phyloP scores from a whole-genome alignment of 2,888 invertebrate genomes.

The Caenorhabditis doughertyi region DNA sequence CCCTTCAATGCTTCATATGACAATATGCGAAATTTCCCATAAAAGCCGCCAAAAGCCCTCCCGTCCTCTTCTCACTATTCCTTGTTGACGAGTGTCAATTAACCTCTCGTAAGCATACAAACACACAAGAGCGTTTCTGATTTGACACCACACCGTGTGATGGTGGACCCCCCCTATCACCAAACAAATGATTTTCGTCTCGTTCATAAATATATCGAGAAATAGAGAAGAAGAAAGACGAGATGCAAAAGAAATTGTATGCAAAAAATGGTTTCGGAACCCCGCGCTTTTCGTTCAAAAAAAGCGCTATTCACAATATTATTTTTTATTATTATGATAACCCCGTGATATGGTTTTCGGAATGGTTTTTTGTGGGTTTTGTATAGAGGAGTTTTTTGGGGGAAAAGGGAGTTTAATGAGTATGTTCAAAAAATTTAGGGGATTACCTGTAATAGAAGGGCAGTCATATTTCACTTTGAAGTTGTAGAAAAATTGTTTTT shows the following conservation, averaged over 20 bases:
- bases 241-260: not conserved
- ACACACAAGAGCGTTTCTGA: not conserved
- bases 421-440: too few relatives aligned
- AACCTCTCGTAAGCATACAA: slow-evolving; percentile 31
- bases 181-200: slow-evolving; percentile 35
- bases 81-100: slow-evolving; percentile 52
- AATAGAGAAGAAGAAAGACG: not conserved
- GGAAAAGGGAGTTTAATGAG: too few relatives aligned
- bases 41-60: slow-evolving; percentile 12
- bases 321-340: too few relatives aligned
- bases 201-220: not conserved
- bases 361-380: not conserved
- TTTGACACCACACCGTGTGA: slow-evolving; percentile 39
- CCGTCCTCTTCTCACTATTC: not conserved
- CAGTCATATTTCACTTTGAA: too few relatives aligned
- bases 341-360: too few relatives aligned
- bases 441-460: too few relatives aligned
- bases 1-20: too few relatives aligned
- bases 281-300: not conserved
- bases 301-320: not conserved
- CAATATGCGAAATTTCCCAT: too few relatives aligned
- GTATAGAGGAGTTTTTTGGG: too few relatives aligned
- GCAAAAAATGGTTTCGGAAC: slow-evolving; percentile 41
- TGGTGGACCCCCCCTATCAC: slow-evolving; percentile 22
- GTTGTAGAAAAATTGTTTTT: too few relatives aligned